Percentiles rank a stretch among this genome's conserved stretches.
Conservation (phyloP, 1,140 invertebrate species). For the Lepidurus arcticus region DNA sequence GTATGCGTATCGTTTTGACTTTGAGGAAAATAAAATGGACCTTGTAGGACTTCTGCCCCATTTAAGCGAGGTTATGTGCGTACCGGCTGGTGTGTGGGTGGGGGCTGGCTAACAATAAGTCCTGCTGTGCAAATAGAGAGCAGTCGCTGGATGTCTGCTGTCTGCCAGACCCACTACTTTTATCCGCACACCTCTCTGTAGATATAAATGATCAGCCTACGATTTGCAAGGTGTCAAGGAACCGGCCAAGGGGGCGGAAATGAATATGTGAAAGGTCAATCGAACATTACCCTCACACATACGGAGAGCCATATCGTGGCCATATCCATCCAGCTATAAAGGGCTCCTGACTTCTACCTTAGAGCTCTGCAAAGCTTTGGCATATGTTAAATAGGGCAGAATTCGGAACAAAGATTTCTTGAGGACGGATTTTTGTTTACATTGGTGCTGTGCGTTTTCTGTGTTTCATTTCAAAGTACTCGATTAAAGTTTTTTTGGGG, state of each 20-base stretch:
- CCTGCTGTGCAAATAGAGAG: conserved; percentile 21
- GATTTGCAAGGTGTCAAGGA: neutral
- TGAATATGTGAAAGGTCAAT: neutral
- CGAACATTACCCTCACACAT: neutral
- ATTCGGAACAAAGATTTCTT: too few relatives aligned
- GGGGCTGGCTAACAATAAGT: neutral
- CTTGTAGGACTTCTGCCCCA: neutral
- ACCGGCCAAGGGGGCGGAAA: neutral
- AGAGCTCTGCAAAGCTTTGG: too few relatives aligned
- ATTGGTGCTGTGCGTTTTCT: too few relatives aligned
- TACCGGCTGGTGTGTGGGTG: neutral
- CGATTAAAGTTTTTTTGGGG: too few relatives aligned
- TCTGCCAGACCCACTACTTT: neutral
- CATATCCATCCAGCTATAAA: neutral
- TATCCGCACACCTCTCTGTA: neutral
- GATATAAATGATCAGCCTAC: neutral
- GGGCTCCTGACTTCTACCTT: neutral
- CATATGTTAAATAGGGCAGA: too few relatives aligned
- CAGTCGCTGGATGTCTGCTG: neutral
- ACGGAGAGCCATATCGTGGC: neutral
- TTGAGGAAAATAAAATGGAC: neutral
- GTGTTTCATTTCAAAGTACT: too few relatives aligned
- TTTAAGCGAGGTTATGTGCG: conserved; percentile 6
- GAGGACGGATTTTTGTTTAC: too few relatives aligned
- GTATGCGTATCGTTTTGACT: neutral